A percentile compares a stretch with the other conserved stretches of the same genome.
phyloP scores from a whole-genome alignment of 2,113 vertebrate genomes.

The Nicator chloris region DNA sequence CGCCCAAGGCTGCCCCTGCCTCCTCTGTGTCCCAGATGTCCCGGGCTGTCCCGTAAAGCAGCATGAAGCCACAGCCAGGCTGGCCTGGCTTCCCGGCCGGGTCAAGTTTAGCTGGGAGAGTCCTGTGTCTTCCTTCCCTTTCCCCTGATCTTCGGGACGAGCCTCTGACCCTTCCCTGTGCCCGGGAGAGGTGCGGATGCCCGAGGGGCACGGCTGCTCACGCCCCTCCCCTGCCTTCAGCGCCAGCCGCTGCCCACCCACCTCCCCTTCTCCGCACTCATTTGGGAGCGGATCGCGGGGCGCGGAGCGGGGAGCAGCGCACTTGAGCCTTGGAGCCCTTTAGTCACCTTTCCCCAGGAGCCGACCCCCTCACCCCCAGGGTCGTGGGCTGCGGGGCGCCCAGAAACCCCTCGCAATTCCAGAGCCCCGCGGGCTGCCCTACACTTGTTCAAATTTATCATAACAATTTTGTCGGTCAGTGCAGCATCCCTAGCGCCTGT shows the following conservation, averaged over 20 bases:
- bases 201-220: neutral
- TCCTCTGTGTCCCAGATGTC: neutral
- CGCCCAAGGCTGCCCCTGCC: neutral
- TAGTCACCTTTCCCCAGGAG: neutral
- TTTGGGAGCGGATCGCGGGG: neutral
- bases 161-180: neutral
- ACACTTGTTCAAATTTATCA: neutral
- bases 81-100: neutral
- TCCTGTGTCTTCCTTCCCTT: neutral
- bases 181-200: neutral
- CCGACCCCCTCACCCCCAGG: neutral
- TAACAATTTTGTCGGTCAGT: neutral
- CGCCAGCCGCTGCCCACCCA: neutral
- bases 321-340: neutral
- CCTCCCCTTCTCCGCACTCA: neutral
- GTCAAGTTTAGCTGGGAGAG: neutral
- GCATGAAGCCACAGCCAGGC: neutral
- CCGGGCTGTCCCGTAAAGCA: neutral
- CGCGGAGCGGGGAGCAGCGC: neutral
- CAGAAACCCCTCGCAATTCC: neutral
- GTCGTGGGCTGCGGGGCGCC: neutral
- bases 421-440: neutral
- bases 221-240: neutral
- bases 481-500: neutral
- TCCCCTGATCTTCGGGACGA: neutral